Conservation (phyloP, 2,797 vertebrate species). For the Myioborus melanocephalus region DNA sequence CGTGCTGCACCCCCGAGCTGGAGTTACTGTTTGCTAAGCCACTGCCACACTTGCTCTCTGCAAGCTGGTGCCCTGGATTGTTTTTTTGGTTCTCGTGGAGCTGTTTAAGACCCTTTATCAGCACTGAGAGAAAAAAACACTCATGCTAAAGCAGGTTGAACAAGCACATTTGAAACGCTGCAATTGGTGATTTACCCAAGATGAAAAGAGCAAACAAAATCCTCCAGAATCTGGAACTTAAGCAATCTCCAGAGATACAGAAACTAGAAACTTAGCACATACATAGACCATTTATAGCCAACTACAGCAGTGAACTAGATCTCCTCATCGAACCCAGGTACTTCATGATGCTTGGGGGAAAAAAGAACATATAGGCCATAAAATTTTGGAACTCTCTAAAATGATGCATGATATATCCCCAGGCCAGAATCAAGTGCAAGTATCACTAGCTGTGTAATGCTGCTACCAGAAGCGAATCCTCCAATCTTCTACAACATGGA, state of each 20-base stretch:
- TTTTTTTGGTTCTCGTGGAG: conserved; percentile 86
- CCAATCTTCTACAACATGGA: not conserved
- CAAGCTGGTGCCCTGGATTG: conserved; percentile 72
- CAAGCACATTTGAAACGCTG: conserved; percentile 49
- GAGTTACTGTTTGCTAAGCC: conserved; percentile 74
- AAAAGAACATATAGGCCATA: not conserved
- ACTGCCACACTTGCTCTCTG: conserved; percentile 80
- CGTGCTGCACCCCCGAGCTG: conserved; percentile 79
- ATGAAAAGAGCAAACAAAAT: not conserved
- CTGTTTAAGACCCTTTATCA: conserved; percentile 94
- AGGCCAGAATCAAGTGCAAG: not conserved
- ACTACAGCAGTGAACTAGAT: not conserved
- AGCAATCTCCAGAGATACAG: not conserved
- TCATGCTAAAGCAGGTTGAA: conserved; percentile 47
- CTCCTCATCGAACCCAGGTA: not conserved
- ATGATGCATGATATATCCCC: not conserved
- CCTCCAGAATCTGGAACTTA: not conserved
- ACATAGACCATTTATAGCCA: not conserved
- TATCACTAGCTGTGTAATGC: not conserved
- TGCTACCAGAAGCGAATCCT: not conserved
- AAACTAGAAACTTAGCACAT: not conserved
- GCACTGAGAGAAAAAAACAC: conserved; percentile 80
- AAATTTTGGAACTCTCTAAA: not conserved
- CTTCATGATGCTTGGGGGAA: not conserved
- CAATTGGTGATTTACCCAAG: not conserved